Base-by-base conservation (phyloP, 2,888 invertebrate genomes). In the Leptodirus hochenwartii region DNA sequence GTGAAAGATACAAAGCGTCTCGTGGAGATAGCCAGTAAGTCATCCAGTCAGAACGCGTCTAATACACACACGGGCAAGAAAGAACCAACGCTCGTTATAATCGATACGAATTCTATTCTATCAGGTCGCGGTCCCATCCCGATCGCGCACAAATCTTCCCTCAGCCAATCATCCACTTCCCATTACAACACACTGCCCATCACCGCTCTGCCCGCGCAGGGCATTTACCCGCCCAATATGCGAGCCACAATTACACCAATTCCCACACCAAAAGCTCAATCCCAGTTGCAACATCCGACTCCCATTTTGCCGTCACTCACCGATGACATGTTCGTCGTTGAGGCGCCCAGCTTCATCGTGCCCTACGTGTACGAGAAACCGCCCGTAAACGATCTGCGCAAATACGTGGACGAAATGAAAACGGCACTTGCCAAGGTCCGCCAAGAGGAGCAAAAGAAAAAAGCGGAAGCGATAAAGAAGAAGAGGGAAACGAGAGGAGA, bases 351-450 rank as follows among this genome's bases (percentile, higher is more conserved):
- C 13, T 87, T 88, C 49, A 85, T 88, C 48, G 87, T 88, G 41
- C 88, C 88, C 26, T 88, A 88, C 51, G 82, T 88, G 13, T 87
- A 87, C 54, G 87, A 88, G 51, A 87, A 87, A 50, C 82, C 85
- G 6, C 82, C 87, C 2, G 53, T 75, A 4, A 73, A 76, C 44
- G 75, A 77, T 33, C 66, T 87, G 37, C 75, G 72, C 48, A 72
- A 77, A 39, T 75, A 75, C 49, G 66, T 81, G 16, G 25, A 31
- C 9, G 32, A 29, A 14, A 24, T 37, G 29, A n/a, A n/a, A n/a
- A n/a, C n/a, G n/a, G n/a, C n/a, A n/a, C 41, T 34, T 44, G 49
- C 42, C 46, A 49, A 49, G n/a, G 55, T 56, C 10, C 43, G 59
- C 44, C 32, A 43, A 49, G 46, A 56, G 26, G 49, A 52, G 15